A percentile compares a stretch with the other conserved stretches of the same genome.
Evolutionary conservation across 2,797 vertebrate genomes (phyloP).

Genomic region (Siniperca undulata): DNA sequence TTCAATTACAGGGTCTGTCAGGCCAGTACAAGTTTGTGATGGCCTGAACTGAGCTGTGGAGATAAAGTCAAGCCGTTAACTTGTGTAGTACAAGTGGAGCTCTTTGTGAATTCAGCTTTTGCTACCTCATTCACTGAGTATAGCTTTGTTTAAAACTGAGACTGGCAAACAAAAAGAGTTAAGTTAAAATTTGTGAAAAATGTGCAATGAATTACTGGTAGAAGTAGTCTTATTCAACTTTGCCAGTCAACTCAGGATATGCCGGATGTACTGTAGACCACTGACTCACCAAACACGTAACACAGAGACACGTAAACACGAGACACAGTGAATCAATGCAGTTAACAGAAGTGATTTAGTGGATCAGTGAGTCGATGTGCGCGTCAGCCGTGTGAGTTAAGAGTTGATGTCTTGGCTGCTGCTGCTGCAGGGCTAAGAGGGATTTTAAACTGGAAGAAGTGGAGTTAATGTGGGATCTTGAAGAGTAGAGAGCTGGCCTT

Average conservation of each 20-base stretch:
- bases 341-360: constrained; percentile 64
- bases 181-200: constrained; percentile 1
- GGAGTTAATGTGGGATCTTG: constrained; percentile 66
- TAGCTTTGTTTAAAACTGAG: constrained; percentile 23
- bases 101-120: constrained; percentile 14
- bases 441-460: constrained; percentile 65
- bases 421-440: constrained; percentile 54
- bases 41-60: constrained; percentile 44
- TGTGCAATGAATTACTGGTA: not conserved
- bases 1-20: constrained; percentile 78
- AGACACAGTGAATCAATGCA: constrained; percentile 54
- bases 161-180: constrained; percentile 5
- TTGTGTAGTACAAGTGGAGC: constrained; percentile 27
- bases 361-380: constrained; percentile 62
- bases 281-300: constrained; percentile 47
- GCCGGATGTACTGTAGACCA: constrained; percentile 7
- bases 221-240: constrained; percentile 17
- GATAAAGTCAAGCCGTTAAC: constrained; percentile 49
- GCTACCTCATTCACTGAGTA: constrained; percentile 4
- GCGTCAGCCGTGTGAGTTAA: constrained; percentile 55
- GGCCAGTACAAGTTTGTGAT: constrained; percentile 56
- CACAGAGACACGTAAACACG: no score
- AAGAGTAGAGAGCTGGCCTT: constrained; percentile 52
- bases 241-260: constrained; percentile 6
- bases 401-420: constrained; percentile 41